phyloP scores from a whole-genome alignment of 1,140 invertebrate genomes.

The Drosophila mauritiana region DNA sequence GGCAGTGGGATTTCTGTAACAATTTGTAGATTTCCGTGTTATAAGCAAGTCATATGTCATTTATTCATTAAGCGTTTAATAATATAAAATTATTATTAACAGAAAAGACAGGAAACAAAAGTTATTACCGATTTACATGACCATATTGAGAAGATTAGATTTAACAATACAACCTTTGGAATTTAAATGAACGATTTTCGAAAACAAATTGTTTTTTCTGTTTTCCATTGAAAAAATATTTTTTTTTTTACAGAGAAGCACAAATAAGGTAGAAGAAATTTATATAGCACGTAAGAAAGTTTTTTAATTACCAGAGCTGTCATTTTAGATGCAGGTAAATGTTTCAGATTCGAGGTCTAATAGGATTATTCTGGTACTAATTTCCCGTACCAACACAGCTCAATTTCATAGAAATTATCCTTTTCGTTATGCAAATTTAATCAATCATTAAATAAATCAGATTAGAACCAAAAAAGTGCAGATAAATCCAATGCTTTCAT shows the following conservation, averaged over 20 bases:
- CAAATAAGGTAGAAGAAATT: conserved; percentile 4
- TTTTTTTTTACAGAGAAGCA: not conserved
- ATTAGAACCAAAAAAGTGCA: not conserved
- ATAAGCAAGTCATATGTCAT: conserved; percentile 6
- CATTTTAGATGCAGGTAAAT: conserved; percentile 1
- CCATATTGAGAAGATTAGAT: conserved; percentile 9
- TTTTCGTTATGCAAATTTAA: conserved; percentile 8
- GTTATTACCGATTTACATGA: conserved; percentile 16
- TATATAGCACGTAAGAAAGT: not conserved
- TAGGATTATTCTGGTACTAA: not conserved
- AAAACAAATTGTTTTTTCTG: conserved; percentile 8
- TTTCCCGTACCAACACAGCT: conserved; percentile 11
- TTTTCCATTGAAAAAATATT: not conserved
- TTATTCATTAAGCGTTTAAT: conserved; percentile 25
- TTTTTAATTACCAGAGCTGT: not conserved
- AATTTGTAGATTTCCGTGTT: conserved; percentile 20
- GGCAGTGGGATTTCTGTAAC: conserved; percentile 11
- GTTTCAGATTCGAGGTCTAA: not conserved
- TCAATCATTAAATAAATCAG: not conserved
- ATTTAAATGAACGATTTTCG: conserved; percentile 6
- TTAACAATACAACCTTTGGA: not conserved
- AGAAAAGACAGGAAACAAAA: conserved; percentile 7
- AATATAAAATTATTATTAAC: conserved; percentile 24
- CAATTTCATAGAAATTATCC: conserved; percentile 9
- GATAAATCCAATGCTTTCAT: not conserved